Evolutionary conservation across 2,797 vertebrate genomes (phyloP), one percentile per base, ranked within the genome.

Genomic region (Sorex maritimensis): DNA sequence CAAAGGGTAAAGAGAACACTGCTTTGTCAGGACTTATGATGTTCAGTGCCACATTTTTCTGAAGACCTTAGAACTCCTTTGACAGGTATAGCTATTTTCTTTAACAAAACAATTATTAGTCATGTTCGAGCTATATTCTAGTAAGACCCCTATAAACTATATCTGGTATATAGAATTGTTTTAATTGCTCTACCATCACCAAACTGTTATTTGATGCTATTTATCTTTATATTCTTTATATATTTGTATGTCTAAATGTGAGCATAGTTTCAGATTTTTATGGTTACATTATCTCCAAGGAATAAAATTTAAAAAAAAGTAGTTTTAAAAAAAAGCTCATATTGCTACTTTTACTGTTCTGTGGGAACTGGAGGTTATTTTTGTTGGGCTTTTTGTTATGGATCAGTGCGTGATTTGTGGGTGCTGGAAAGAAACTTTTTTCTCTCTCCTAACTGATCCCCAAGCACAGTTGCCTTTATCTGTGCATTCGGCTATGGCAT

Each of bases 261-360:
- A 24, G 81, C 34, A 61, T 61, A 26, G 63, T 55, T 65, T 71
- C 67, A 83, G n/a, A 21, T 12, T 44, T 89, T 30, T 69, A 4
- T 77, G 46, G 28, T 28, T 38, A 0, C 82, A 13, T n/a, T 41
- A 49, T 30, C 94, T 69, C 77, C 63, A 23, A 17, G 61, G 78
- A 83, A 49, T 73, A 77, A 94, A 79, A 75, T 81, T 11, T 11
- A 55, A 84, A 95, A 69, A 38, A 38, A 71, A 52, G 28, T 30
- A 69, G 49, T 72, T 34, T 34, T 34, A 55, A 86, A 77, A 49
- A 24, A 38, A 78, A 81, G 30, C 71, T 38, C 21, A 72, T 0
- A 1, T 87, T 87, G 65, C 67, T 88, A 44, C 71, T 80, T 92
- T 38, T n/a, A 72, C 34, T 80, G 52, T 93, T 88, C 72, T 38